Evolutionary conservation across 2,888 invertebrate genomes (phyloP), one percentile per base, ranked within the genome.

Genomic region (Acanthococcus lagerstroemiae): DNA sequence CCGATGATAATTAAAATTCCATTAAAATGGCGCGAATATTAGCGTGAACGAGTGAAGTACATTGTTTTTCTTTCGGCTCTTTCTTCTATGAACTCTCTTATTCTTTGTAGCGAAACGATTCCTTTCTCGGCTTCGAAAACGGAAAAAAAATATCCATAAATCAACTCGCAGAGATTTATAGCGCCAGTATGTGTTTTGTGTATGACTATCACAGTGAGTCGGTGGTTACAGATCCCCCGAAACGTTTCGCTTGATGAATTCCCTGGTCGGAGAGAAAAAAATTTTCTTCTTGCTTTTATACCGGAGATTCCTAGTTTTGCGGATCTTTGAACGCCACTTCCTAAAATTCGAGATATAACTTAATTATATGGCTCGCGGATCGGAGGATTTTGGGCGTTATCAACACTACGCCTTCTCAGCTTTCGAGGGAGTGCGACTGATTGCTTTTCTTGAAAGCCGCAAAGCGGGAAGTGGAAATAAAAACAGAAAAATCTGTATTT

Each of bases 161-260:
- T 57, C 56, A 57, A 57, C 56, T 57, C 44, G 56, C 22, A 44
- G 30, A 57, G 56, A 57, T 57, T 57, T 57, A 57, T 57, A 37
- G 56, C 44, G 44, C 56, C 56, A 57, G 56, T 57, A 57, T 57
- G 37, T 37, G 56, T 57, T 57, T 57, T 57, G 56, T 57, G 56
- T 57, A 57, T 57, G 56, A 57, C 56, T 57, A 57, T 57, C 56
- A 57, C 56, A 57, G 56, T 57, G 44, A 57, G 56, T 57, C 56
- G 37, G 44, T 57, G 37, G n/a, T n/a, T n/a, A n/a, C n/a, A n/a
- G n/a, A n/a, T n/a, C 44, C 56, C 21, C 22, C 56, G 25, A 55
- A 37, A 57, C 56, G 56, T 57, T 57, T 57, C 56, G 56, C 56
- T 57, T 57, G 56, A 57, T 57, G 56, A 57, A 57, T 57, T 57